Base-by-base conservation (phyloP, 2,888 invertebrate genomes). In the Mayetiola destructor region DNA sequence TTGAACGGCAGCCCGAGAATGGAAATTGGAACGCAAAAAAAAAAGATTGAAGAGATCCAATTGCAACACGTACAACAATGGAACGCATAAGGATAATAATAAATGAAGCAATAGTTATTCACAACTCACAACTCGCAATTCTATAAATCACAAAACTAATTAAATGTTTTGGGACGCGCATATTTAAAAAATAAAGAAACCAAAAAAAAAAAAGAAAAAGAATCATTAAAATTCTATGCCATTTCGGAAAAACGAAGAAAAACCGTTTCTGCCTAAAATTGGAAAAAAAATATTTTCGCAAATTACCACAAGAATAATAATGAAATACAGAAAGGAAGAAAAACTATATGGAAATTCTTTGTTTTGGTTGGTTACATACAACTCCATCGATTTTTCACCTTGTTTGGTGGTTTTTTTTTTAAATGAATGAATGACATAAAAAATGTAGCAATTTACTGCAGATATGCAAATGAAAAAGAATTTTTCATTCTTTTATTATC, bases 81-180 rank as follows among this genome's bases (percentile, higher is more conserved):
- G 18, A n/a, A 14, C 42, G 14, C 21, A 42, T 21, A 21, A 21
- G 42, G 9, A 23, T 21, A 23, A 42, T 42, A 42, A 42, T 23
- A 42, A 42, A 42, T 48, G 48, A 48, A 48, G 27, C n/a, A 48
- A 48, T 48, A 23, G 42, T 42, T 42, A 42, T n/a, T n/a, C n/a
- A n/a, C n/a, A n/a, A n/a, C n/a, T n/a, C n/a, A n/a, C n/a, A 42
- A 27, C 48, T 14, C n/a, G 27, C 27, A 48, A 14, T 27, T 23
- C 23, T 27, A 48, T 48, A 48, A 48, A 48, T 48, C 27, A 48
- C n/a, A 48, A 27, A 48, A 27, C 48, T 48, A 48, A 48, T 48
- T 48, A 48, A 48, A 23, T 48, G 27, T 27, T 27, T 48, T 48
- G 27, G 27, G 42, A 42, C 42, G 42, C 14, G 23, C 42, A 48